Evolutionary conservation across 2,113 vertebrate species (phyloP).

Genomic region (Salvelinus sp.): DNA sequence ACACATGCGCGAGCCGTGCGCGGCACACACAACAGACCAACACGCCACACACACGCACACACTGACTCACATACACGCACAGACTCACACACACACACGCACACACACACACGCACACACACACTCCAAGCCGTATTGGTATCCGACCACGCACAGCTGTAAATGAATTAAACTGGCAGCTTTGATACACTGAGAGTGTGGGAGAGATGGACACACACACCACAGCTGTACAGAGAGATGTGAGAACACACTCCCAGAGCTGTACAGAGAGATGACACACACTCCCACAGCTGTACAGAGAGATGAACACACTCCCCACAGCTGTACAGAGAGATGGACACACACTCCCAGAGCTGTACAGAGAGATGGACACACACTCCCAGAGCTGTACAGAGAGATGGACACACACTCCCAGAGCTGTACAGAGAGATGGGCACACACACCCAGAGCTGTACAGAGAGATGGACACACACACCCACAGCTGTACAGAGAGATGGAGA

Average conservation of each 20-base stretch:
- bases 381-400: slow-evolving; percentile 15
- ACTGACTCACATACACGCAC: neutral
- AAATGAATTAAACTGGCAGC: neutral
- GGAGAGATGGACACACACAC: neutral
- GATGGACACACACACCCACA: too few species aligned
- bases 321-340: neutral
- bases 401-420: too few species aligned
- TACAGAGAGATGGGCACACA: slow-evolving; percentile 8
- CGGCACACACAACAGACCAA: neutral
- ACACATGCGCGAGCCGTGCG: neutral
- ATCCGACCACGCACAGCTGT: neutral
- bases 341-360: slow-evolving; percentile 22
- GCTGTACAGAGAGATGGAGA: neutral
- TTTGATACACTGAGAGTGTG: neutral
- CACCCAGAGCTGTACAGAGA: slow-evolving; percentile 16
- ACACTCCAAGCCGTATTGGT: slow-evolving; percentile 3
- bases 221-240: too few species aligned
- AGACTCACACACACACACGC: neutral
- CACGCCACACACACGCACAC: neutral
- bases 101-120: neutral
- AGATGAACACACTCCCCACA: too few species aligned
- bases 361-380: slow-evolving; percentile 5
- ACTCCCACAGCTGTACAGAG: too few species aligned
- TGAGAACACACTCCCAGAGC: slow-evolving; percentile 10
- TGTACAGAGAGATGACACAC: neutral